Base-by-base conservation (phyloP, 2,113 vertebrate genomes). In the Peromyscus polionotus region DNA sequence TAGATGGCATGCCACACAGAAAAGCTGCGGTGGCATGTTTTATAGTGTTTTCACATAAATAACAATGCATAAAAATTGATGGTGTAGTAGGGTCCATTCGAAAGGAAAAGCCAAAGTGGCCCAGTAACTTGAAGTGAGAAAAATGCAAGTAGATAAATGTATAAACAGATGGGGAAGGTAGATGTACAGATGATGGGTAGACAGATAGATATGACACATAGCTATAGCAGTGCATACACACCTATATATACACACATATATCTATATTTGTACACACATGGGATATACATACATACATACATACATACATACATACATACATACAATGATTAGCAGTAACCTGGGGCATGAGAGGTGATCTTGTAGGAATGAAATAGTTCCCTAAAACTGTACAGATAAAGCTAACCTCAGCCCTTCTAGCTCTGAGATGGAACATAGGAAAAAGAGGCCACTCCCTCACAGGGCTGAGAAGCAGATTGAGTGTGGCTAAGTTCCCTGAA, bases 51-150 rank as follows among this genome's bases (percentile, higher is more conserved):
- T 57, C 39, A 11, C 36, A 24, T 2, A 93, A 92, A 61, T 59
- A 57, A 84, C 88, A 96, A 70, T 11, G 61, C 77, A 72, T 87
- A 19, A 88, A 72, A 84, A 48, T 83, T 79, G 70, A 59, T 57
- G 67, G 57, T 54, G 4, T 88, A 19, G 76, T 45, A 42, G 26
- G 54, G 1, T 85, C 42, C n/a, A 84, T 31, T 63, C 36, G 84
- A 48, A 93, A 89, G 1, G 45, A 28, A 61, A n/a, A 80, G 20
- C 16, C 5, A 14, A 84, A 63, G 70, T 39, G 70, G 16, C 48
- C n/a, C n/a, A 45, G 57, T 65, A n/a, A 75, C 72, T 79, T 96
- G 65, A 97, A 89, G 42, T 67, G 51, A 57, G 39, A 85, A 70
- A 28, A 8, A 57, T 65, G 3, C 7, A 73, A 9, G 13, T 16